Evolutionary conservation across 2,113 vertebrate species (phyloP).

Genomic region (Oryzias melastigma): DNA sequence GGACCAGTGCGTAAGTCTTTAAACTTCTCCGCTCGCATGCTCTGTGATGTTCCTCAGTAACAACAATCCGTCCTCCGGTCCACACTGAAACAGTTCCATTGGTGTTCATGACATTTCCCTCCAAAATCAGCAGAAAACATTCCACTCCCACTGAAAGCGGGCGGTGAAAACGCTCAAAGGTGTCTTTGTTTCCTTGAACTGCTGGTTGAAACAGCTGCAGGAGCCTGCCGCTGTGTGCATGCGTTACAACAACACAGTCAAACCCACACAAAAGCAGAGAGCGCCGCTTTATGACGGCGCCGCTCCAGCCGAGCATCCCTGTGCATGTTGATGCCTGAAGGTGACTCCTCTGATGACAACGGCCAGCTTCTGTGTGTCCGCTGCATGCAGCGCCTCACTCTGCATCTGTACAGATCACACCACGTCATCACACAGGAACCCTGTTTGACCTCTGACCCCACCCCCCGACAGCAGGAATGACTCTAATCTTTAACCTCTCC

Average conservation of each 20-base stretch:
- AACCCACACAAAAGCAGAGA: conserved; percentile 28
- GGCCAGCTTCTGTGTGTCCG: conserved; percentile 2
- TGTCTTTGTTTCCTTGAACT: background rate
- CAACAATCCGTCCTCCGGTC: conserved; percentile 13
- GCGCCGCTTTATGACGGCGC: conserved; percentile 28
- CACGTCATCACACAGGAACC: background rate
- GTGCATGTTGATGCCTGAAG: conserved; percentile 60
- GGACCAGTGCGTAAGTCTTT: conserved; percentile 94
- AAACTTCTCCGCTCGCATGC: conserved; percentile 47
- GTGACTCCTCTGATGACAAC: conserved; percentile 42
- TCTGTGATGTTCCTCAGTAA: conserved; percentile 22
- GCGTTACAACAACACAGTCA: conserved; percentile 17
- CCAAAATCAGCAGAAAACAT: background rate
- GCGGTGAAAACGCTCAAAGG: background rate
- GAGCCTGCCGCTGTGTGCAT: conserved; percentile 10
- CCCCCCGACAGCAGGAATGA: conserved; percentile 65
- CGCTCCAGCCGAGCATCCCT: conserved; percentile 49
- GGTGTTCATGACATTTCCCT: background rate
- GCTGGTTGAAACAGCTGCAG: background rate
- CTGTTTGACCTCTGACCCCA: conserved; percentile 81
- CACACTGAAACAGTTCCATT: no score
- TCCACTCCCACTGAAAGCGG: background rate
- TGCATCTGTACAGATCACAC: background rate
- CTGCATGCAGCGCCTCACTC: background rate
- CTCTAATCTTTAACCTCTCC: conserved; percentile 81